Percentiles rank a stretch among this genome's conserved stretches.
These are phyloP conservation scores for Agapornis roseicollis DNA, from an alignment of 2,113 vertebrate species.

Conservation along the genomic window DNA sequence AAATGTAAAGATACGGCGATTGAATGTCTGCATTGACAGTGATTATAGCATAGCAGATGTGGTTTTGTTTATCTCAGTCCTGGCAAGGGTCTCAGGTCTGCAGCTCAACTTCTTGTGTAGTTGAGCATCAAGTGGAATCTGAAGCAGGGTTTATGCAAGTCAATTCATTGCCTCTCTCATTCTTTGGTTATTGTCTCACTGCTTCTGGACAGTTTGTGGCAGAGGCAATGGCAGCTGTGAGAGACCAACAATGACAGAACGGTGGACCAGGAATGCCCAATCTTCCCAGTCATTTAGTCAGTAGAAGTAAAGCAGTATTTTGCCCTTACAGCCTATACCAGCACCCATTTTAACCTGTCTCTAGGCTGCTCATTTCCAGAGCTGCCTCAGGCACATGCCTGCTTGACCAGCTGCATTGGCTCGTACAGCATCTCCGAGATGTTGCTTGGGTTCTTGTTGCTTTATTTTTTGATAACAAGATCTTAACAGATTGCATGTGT, in stretches of 20 bases:
- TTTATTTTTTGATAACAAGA: not conserved
- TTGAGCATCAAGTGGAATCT: not conserved
- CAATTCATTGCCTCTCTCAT: rapidly evolving
- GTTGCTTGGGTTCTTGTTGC: not conserved
- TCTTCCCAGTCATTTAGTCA: not conserved
- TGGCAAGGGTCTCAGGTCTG: rapidly evolving
- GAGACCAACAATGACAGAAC: not conserved
- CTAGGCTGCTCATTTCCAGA: not conserved
- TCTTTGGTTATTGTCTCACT: rapidly evolving
- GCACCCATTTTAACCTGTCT: not conserved
- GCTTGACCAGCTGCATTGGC: not conserved
- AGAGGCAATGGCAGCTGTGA: not conserved
- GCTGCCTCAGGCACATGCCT: rapidly evolving
- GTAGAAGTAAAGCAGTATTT: not conserved
- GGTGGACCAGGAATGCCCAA: not conserved
- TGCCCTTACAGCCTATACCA: rapidly evolving
- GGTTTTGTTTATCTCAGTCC: not conserved
- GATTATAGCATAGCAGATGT: not conserved
- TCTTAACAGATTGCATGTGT: not conserved
- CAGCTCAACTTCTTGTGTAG: not conserved
- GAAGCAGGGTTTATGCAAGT: not conserved
- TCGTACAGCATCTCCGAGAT: not conserved
- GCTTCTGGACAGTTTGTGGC: not conserved
- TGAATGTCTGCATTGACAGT: not conserved
- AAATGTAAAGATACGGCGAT: not conserved